Base-by-base conservation (phyloP, 2,888 invertebrate species). In the Acanthosoma haemorrhoidale region DNA sequence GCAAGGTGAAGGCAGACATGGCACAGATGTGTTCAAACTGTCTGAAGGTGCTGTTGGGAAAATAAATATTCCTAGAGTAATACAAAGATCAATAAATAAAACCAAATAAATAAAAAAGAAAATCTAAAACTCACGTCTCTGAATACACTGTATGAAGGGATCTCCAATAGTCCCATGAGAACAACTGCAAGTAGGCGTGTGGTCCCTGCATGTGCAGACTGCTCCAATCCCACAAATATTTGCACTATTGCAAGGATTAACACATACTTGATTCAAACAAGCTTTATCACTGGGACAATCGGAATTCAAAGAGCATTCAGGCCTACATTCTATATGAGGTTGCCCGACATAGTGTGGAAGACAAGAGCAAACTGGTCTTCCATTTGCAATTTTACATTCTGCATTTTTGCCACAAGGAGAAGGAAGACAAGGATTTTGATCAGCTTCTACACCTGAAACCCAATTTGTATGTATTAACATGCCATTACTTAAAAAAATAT, bases 151-250 rank as follows among this genome's bases (percentile, higher is more conserved):
- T 72, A 87, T 84, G 77, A 90, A 87, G 18, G 92, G 88, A 83
- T 93, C 90, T 69, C 94, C 94, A 72, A 88, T 86, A 77, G 87
- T 90, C 66, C 90, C 90, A 73, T 87, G 86, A 41, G 87, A 84
- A 78, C 94, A 94, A 59, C 86, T 81, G 78, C 94, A 94, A 29
- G 88, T 86, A n/a, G 92, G 89, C 3, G 90, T 88, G 77, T 94
- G 94, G 77, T 92, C 88, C 34, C 87, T 84, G 41, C 91, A 91
- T 76, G 86, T 82, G 77, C 94, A 94, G 67, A 88, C 83, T 15
- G 94, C 92, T 78, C 91, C 88, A 11, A 90, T 82, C 66, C 94
- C 94, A 78, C 94, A 94, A 43, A 91, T 81, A 73, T 85, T 86
- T 57, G 85, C 85, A 36, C 85, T 81, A 4, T 82, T 78, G 77